Evolutionary conservation across 2,888 invertebrate genomes (phyloP).

Genomic region (Stegophylla sp.): DNA sequence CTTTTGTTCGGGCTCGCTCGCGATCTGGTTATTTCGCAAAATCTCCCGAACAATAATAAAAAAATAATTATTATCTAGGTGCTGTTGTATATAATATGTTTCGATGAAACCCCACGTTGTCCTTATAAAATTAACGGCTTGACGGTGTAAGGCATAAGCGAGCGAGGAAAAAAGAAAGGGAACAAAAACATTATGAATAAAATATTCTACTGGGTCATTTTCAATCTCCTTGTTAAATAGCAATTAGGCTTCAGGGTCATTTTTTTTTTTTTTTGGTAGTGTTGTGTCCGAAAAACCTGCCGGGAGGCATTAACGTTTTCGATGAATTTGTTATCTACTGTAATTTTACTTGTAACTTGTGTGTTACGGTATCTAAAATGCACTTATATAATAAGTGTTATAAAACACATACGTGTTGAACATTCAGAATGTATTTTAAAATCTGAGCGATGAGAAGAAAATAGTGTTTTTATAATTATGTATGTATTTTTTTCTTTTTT

Average conservation of each 20-base stretch:
- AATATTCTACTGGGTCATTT: not conserved
- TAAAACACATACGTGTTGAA: too few species aligned
- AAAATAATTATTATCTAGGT: slow-evolving; percentile 33
- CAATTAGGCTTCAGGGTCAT: slow-evolving; percentile 36
- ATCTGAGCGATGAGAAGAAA: too few species aligned
- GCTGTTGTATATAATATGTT: slow-evolving; percentile 17
- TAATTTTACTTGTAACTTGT: not conserved
- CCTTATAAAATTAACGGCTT: slow-evolving; percentile 34
- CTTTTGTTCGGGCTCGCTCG: slow-evolving; percentile 19
- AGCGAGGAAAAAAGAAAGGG: not conserved
- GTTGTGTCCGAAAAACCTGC: slow-evolving; percentile 14
- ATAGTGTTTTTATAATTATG: too few species aligned
- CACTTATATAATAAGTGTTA: too few species aligned
- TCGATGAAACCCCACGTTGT: slow-evolving; percentile 33
- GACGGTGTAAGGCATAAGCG: not conserved
- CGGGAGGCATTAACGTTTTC: not conserved
- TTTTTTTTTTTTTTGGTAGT: not conserved
- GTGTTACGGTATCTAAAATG: too few species aligned
- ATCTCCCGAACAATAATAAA: slow-evolving; percentile 42
- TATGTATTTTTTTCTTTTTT: too few species aligned
- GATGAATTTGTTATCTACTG: not conserved
- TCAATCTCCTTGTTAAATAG: slow-evolving; percentile 47
- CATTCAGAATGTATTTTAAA: too few species aligned
- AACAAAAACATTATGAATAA: not conserved
- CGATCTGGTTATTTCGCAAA: slow-evolving; percentile 49